A percentile compares a stretch with the other conserved stretches of the same genome.
Evolutionary conservation across 2,888 invertebrate species (phyloP).

Genomic region (Itoplectis maculator): DNA sequence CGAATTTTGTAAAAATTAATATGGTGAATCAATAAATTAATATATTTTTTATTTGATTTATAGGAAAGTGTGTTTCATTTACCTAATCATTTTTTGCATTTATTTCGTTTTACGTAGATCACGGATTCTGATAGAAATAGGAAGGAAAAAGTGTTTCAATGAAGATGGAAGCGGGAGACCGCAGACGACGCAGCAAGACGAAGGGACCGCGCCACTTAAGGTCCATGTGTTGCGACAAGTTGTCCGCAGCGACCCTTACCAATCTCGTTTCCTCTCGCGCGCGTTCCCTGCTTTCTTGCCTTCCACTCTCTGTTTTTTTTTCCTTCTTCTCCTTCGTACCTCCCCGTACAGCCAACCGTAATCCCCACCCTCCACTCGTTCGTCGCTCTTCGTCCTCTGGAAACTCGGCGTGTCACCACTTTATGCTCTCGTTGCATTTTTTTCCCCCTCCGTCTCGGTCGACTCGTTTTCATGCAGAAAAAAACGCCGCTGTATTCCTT

Average conservation of each 20-base stretch:
- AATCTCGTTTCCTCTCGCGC: constrained; percentile 55
- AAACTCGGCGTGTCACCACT: constrained; percentile 53
- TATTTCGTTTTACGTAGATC: background rate
- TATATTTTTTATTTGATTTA: background rate
- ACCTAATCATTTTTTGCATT: background rate
- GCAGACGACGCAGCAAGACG: constrained; percentile 36
- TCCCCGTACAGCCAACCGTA: constrained; percentile 44
- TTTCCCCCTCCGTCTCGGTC: constrained; percentile 8
- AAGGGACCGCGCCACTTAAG: constrained; percentile 50
- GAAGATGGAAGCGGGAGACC: constrained; percentile 28
- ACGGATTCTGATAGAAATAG: constrained; percentile 1
- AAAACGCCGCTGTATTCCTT: background rate
- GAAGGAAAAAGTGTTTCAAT: constrained; percentile 5
- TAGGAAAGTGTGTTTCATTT: background rate
- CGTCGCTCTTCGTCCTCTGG: constrained; percentile 31
- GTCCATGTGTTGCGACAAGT: constrained; percentile 54
- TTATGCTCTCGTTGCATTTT: constrained; percentile 44
- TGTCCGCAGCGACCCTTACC: constrained; percentile 61
- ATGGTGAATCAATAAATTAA: background rate
- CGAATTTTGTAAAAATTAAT: no score
- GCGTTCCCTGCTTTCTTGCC: constrained; percentile 32
- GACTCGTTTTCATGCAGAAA: constrained; percentile 15
- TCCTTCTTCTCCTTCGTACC: no score
- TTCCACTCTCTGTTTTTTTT: constrained; percentile 37
- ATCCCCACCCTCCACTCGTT: constrained; percentile 28